Evolutionary conservation across 1,140 invertebrate species (phyloP), one percentile per base, ranked within the genome.

Genomic region (Drosophila hydei): DNA sequence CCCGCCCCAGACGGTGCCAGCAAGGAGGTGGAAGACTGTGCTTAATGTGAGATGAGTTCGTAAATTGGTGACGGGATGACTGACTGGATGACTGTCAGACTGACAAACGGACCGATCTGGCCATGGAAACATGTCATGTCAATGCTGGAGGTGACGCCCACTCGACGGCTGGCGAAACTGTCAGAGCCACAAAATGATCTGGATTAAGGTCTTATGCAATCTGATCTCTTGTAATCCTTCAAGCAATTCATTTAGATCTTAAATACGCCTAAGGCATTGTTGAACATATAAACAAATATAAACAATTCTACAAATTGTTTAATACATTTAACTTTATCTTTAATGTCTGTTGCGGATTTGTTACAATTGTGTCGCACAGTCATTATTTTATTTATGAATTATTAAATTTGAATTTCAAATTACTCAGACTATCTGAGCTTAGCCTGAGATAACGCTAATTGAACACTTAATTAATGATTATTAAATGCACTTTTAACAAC

Each of bases 81-180:
- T 23, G 25, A 6, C 8, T 59, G 51, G 43, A 18, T 47, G 25
- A 6, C 5, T 59, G 40, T 12, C 43, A 27, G 40, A 27, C 38
- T 30, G 38, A 16, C 38, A 14, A 27, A 12, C 43, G 11, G 27
- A 40, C 48, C 21, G 48, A 14, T 51, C 25, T 21, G 38, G 21
- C 45, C 65, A 68, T 68, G 56, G 45, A 23, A 61, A 52, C 64
- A 33, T 60, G 64, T 68, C 56, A 40, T 19, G 33, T 42, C 36
- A 50, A 50, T 18, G 30, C 21, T 60, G 27, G 30, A 42, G 60
- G 16, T 43, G 47, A 30, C 33, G 18, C 33, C 45, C 25, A 33
- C 43, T 33, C 19, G n/a, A 12, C n/a, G 12, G 16, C 18, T 30
- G 25, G 59, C 38, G 30, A 50, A 62, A 51, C 14, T 33, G 47